phyloP scores from a whole-genome alignment of 2,797 vertebrate genomes.

The Tragelaphus oryx region DNA sequence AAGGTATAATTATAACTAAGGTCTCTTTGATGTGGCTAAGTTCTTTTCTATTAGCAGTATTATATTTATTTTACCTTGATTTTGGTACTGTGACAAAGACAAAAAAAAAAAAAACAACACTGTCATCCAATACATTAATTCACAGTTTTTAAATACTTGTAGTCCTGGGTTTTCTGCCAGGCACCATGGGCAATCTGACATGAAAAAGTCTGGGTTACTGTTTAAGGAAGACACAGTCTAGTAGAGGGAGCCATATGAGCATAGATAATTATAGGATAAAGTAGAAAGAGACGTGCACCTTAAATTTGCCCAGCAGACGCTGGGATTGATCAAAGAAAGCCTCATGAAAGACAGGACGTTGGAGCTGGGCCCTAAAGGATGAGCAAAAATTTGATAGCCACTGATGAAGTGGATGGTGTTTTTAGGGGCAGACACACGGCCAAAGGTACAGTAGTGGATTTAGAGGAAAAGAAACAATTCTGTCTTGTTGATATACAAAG shows the following conservation, averaged over 20 bases:
- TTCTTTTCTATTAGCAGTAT: not conserved
- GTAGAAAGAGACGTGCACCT: not conserved
- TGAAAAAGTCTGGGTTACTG: not conserved
- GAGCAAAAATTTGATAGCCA: not conserved
- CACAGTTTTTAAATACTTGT: not conserved
- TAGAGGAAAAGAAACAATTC: not conserved
- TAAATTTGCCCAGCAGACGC: not conserved
- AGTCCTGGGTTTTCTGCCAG: not conserved
- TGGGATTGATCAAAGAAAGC: not conserved
- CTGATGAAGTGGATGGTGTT: not conserved
- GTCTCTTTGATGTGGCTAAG: not conserved
- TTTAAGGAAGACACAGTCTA: not conserved
- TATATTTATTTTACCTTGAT: not conserved
- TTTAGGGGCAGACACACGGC: not conserved
- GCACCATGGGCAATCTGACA: not conserved
- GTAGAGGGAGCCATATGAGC: not conserved
- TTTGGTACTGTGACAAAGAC: not conserved
- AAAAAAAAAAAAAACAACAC: not conserved
- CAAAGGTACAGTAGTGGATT: not conserved
- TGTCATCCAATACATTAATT: not conserved
- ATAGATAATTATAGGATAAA: not conserved
- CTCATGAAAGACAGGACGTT: not conserved
- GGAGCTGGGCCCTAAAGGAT: not conserved
- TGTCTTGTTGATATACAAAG: not conserved
- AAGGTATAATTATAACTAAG: not conserved